phyloP scores from a whole-genome alignment of 2,797 vertebrate species.

The Sarcoramphus papa region DNA sequence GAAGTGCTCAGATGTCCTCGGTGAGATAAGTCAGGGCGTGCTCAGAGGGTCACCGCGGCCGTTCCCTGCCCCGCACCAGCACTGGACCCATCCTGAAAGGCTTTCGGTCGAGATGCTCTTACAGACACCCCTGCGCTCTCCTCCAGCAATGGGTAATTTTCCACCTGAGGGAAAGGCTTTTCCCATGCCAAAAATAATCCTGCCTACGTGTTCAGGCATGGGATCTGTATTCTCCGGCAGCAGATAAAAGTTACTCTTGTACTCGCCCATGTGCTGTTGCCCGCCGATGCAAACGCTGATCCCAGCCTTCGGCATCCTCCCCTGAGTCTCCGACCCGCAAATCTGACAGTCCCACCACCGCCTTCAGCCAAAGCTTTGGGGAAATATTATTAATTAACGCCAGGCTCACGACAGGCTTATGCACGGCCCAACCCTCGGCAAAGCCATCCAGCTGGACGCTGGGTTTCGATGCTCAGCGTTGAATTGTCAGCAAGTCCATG shows the following conservation, averaged over 20 bases:
- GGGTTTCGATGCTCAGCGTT: neutral
- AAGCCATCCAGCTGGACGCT: neutral
- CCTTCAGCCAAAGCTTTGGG: neutral
- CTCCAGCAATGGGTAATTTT: neutral
- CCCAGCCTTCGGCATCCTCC: neutral
- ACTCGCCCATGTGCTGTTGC: neutral
- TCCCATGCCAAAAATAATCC: neutral
- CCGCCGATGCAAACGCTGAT: neutral
- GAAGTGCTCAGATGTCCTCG: neutral
- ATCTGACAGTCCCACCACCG: neutral
- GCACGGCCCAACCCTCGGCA: neutral
- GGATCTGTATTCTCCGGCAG: neutral
- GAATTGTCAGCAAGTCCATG: neutral
- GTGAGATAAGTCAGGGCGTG: neutral
- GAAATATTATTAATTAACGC: neutral
- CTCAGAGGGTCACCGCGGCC: neutral
- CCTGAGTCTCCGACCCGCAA: fast-evolving
- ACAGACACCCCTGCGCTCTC: neutral
- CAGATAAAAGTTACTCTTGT: neutral
- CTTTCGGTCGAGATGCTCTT: neutral
- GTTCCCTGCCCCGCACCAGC: too few relatives aligned
- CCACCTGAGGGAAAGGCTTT: neutral
- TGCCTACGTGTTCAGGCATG: fast-evolving
- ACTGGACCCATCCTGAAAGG: neutral
- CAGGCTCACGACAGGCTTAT: neutral